Base-by-base conservation (phyloP, 2,888 invertebrate genomes). In the Horisme vitalbata region DNA sequence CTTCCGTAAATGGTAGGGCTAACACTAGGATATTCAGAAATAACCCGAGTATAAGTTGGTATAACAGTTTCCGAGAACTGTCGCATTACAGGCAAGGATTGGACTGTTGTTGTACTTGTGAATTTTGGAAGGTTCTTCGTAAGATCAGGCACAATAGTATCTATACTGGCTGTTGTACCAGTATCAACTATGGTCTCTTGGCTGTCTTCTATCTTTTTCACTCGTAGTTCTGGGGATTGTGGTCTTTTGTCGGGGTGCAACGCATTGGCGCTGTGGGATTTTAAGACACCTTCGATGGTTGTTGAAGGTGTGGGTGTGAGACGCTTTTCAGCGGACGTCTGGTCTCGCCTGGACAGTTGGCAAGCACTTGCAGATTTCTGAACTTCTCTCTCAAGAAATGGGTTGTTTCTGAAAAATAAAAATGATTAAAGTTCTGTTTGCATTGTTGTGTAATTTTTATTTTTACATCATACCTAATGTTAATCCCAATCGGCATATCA, bases 321-420 rank as follows among this genome's bases (percentile, higher is more conserved):
- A 7, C 68, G 73, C 51, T 79, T 82, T 59, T 83, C 79, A 10
- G 62, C 59, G 56, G 81, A 74, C 37, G 66, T 60, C 61, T 80
- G 71, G 55, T 82, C 85, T 60, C 83, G 83, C 61, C 79, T 82
- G 36, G 79, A 90, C 1, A 90, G 66, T 54, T 90, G 90, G 46
- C 89, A 89, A 2, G 90, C 91, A 61, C 94, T 94, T 5, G 92
- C 93, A 13, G 93, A 93, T 75, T 94, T 94, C 59, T 92, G 91
- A 1, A 93, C 92, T 79, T 92, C 91, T 59, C 87, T 83, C 56
- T 87, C 88, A 24, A 90, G 79, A 58, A 90, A 90, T 55, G 90
- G 90, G 75, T 90, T 90, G 58, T 89, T 90, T 78, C 90, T 90
- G 57, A 5, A 18, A 27, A 6, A 27, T 14, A 23, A 18, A 33